Conservation (phyloP, 2,113 vertebrate species). For the Odontesthes bonariensis region DNA sequence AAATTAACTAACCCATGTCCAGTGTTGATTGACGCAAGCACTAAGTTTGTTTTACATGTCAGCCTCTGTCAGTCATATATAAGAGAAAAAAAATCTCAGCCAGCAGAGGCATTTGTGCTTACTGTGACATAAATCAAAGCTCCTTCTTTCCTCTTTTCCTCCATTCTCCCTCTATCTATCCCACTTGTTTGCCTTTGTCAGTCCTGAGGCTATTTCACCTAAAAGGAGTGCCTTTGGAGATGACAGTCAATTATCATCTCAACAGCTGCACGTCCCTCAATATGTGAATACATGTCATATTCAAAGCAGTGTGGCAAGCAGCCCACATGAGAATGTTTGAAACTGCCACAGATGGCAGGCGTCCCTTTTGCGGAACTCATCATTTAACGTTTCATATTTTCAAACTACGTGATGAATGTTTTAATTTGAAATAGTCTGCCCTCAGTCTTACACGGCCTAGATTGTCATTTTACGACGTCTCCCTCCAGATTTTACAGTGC, state of each 20-base stretch:
- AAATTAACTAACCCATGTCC: slow-evolving; percentile 52
- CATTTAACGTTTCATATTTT: slow-evolving; percentile 22
- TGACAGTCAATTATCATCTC: slow-evolving; percentile 52
- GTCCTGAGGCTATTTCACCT: slow-evolving; percentile 49
- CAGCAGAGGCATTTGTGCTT: slow-evolving; percentile 60
- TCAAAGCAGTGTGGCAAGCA: slow-evolving; percentile 12
- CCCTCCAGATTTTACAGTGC: slow-evolving; percentile 34
- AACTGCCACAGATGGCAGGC: slow-evolving; percentile 6
- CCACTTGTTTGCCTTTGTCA: slow-evolving; percentile 49
- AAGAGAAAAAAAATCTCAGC: slow-evolving; percentile 52
- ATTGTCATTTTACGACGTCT: slow-evolving; percentile 40
- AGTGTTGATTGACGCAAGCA: slow-evolving; percentile 41
- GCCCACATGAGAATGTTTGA: slow-evolving; percentile 26
- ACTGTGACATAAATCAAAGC: slow-evolving; percentile 54
- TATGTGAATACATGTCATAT: slow-evolving; percentile 22
- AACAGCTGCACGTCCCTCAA: slow-evolving; percentile 27
- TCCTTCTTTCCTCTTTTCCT: slow-evolving; percentile 28
- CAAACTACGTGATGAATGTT: slow-evolving; percentile 34
- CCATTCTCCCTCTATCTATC: slow-evolving; percentile 9
- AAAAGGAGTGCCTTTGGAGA: slow-evolving; percentile 38
- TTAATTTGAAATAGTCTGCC: slow-evolving; percentile 49
- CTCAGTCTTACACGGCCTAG: slow-evolving; percentile 47
- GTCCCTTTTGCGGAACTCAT: slow-evolving; percentile 8
- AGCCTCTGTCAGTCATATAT: slow-evolving; percentile 51
- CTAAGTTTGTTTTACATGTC: slow-evolving; percentile 49